Evolutionary conservation across 2,888 invertebrate genomes (phyloP), one percentile per base, ranked within the genome.

Genomic region (Netelia fuscicornis): DNA sequence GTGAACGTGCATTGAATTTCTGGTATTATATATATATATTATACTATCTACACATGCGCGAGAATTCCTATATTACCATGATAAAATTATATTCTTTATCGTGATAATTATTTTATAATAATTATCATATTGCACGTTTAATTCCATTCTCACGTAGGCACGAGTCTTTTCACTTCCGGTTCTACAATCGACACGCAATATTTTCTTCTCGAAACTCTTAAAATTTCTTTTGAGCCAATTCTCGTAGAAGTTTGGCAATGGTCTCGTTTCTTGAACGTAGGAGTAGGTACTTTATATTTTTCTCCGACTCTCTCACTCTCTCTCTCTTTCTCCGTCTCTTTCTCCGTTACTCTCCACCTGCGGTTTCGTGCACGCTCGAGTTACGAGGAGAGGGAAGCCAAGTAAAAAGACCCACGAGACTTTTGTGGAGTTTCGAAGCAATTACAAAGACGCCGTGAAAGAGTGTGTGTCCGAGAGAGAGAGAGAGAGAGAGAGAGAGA

Each of bases 1-100:
- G 30, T 67, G 42, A 74, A 74, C 77, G 77, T 60, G 77, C 52
- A 44, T 17, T 13, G 68, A 78, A 70, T 78, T 78, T 68, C 37
- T 23, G 0, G 48, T 13, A 13, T 37, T 37, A 37, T 8, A 6
- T 6, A 48, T 48, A 48, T 3, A 8, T 48, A 48, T 8, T 10
- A 20, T 20, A 20, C 20, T 17, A 56, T 56, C 8, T 8, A 5
- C 10, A 52, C 52, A 52, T 52, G 1, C 52, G 17, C 9, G 23
- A n/a, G 20, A n/a, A 56, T 17, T 56, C 17, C 2, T 56, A 56
- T 5, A 56, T 9, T 9, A 17, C 13, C 17, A 2, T 17, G 17
- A 8, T 56, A 8, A 17, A n/a, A 17, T n/a, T 56, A 9, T 20
- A 56, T 9, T 17, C 17, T 56, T 9, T 3, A 56, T 17, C 17